phyloP scores from a whole-genome alignment of 35 echinoderm and acorn worm genomes.

The Heliocidaris tuberculata region DNA sequence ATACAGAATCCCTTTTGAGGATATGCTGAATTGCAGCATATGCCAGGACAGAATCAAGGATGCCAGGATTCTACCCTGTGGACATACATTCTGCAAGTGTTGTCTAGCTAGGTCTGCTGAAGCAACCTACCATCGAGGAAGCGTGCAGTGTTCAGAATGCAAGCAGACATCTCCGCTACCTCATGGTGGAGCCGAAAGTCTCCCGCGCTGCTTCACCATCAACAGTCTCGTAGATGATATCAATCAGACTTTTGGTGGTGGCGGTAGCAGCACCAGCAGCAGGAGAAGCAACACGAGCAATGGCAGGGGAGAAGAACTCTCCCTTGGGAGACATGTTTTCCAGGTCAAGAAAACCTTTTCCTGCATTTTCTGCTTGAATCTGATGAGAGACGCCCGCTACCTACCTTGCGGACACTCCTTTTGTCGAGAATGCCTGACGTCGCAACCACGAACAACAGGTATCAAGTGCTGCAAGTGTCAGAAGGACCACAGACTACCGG shows the following conservation, averaged over 20 bases:
- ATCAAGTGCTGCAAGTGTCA: not conserved
- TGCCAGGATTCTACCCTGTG: slow-evolving; percentile 10
- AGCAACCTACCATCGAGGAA: slow-evolving; percentile 10
- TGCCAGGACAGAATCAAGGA: slow-evolving; percentile 31
- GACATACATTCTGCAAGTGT: slow-evolving; percentile 19
- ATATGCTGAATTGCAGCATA: slow-evolving; percentile 44
- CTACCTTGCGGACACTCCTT: slow-evolving; percentile 36
- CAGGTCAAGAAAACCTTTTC: slow-evolving; percentile 13
- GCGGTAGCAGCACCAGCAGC: not conserved
- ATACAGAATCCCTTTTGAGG: not conserved
- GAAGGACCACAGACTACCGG: not conserved
- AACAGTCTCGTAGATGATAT: slow-evolving; percentile 34
- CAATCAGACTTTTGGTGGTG: not conserved
- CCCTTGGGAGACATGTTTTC: not conserved
- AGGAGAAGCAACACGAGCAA: no score
- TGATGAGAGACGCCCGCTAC: not conserved
- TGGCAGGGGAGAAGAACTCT: not conserved
- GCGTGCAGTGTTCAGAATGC: slow-evolving; percentile 16
- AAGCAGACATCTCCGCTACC: not conserved
- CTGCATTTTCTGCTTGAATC: not conserved
- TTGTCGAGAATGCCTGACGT: not conserved
- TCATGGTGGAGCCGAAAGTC: not conserved
- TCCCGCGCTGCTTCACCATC: slow-evolving; percentile 4
- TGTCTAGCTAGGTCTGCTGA: not conserved
- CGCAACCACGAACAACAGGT: not conserved